Base-by-base conservation (phyloP, 2,888 invertebrate species). In the Blastobasis adustella region DNA sequence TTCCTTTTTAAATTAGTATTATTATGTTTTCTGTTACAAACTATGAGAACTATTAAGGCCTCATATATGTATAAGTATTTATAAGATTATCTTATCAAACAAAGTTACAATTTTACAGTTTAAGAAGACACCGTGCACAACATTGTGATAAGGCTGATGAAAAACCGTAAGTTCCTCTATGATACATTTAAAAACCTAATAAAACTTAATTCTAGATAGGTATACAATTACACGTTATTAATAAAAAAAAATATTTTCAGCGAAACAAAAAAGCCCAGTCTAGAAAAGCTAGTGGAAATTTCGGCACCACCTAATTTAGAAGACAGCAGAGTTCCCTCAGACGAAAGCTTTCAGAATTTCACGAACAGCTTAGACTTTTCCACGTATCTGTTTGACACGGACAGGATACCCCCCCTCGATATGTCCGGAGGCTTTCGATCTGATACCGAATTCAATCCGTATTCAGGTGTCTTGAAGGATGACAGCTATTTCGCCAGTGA, bases 341-440 rank as follows among this genome's bases (percentile, higher is more conserved):
- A 82, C 46, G 82, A 82, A 56, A 79, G 80, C 49, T 70, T 82
- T 45, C 79, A 82, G 43, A 82, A 79, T 59, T 78, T 71, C 49
- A 67, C 80, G 0, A 76, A 71, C 48, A 69, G 71, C 10, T 59
- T 82, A 6, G 82, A 81, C 49, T 81, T 81, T 56, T 72, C 79
- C 1, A 78, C 75, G 0, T 77, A 65, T 49, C 68, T 82, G 1
- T 80, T 82, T 50, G 81, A 82, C 49, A 74, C 79, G 0, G 80
- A 81, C 50, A 65, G 79, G 10, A 78, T 80, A 50, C 63, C 78
- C 4, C 68, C 62, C 50, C 65, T 81, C 1, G 81, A 81, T 53
- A 73, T 82, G 47, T 76, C 80, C 0, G 67, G 66, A 1, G 71
- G 70, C 51, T 74, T 76, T 1, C 69, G 73, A 54, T 71, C 72